Percentiles rank a stretch among this genome's conserved stretches.
Conservation (phyloP, 2,797 vertebrate species). For the Mionectes olivaceus region DNA sequence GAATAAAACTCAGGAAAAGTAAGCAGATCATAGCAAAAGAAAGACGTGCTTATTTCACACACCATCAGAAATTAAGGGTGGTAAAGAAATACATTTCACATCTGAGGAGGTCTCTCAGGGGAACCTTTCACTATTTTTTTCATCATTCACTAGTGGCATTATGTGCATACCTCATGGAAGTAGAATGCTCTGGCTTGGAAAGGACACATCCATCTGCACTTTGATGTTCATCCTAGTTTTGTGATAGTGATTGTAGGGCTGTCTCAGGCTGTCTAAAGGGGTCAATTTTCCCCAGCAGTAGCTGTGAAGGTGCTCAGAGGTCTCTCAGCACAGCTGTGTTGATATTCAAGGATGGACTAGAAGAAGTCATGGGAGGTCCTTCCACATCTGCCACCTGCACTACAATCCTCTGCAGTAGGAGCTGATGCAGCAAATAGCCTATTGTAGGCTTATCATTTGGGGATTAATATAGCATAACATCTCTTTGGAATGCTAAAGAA, state of each 20-base stretch:
- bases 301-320: neutral
- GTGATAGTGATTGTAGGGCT: neutral
- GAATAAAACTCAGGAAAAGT: neutral
- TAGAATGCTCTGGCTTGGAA: neutral
- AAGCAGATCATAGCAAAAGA: neutral
- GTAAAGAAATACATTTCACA: neutral
- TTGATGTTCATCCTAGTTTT: neutral
- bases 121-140: fast-evolving
- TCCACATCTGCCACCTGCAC: neutral
- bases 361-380: neutral
- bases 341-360: neutral
- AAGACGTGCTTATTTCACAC: neutral
- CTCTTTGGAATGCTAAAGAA: neutral
- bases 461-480: neutral
- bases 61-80: neutral
- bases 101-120: neutral
- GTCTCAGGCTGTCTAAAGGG: neutral
- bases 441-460: neutral
- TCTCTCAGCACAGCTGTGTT: neutral
- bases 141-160: neutral
- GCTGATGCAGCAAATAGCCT: neutral
- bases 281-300: neutral
- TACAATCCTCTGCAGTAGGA: neutral
- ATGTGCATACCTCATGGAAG: neutral
- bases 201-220: neutral